Conservation (phyloP, 2,113 vertebrate genomes). For the Mystacornis crossleyi region DNA sequence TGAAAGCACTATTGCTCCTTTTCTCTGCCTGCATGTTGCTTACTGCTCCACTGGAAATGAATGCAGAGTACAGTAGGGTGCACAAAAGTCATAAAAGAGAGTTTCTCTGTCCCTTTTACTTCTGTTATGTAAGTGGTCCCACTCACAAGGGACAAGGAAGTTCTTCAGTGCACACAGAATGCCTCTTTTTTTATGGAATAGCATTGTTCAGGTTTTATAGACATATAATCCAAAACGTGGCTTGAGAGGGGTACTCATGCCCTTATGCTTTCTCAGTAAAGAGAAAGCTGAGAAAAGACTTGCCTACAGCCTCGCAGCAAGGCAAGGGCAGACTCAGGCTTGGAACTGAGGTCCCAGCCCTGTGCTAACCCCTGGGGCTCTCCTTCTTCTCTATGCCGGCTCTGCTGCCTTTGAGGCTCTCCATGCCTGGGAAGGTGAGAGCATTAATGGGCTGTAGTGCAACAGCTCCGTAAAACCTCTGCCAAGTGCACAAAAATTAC, state of each 20-base stretch:
- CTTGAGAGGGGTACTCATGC: neutral
- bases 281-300: neutral
- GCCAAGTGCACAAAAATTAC: neutral
- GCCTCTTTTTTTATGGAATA: neutral
- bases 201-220: neutral
- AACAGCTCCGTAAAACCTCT: neutral
- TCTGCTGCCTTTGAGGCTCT: neutral
- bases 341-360: neutral
- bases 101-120: neutral
- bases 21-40: neutral
- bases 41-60: neutral
- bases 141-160: neutral
- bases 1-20: neutral
- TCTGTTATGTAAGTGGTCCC: neutral
- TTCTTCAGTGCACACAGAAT: neutral
- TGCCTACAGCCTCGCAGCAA: neutral
- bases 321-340: accelerated
- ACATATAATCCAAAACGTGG: accelerated
- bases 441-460: too few relatives aligned
- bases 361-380: neutral
- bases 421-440: neutral
- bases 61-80: neutral
- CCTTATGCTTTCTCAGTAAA: neutral
- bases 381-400: neutral
- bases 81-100: neutral